Evolutionary conservation across 2,888 invertebrate species (phyloP), one percentile per base, ranked within the genome.

Genomic region (Odontocolon sp.): DNA sequence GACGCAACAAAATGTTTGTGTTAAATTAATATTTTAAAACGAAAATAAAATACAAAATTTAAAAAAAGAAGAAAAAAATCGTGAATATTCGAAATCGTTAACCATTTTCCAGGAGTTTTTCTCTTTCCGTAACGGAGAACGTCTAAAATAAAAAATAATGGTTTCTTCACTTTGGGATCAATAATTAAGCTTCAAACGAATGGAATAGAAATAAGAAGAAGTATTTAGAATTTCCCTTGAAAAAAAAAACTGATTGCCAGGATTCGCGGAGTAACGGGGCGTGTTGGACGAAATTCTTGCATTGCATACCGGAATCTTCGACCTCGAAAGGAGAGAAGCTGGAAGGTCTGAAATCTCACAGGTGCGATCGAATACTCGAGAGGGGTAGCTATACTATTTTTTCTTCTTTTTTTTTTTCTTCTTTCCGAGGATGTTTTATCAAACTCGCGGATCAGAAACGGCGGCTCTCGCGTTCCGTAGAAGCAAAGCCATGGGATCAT

Each of bases 341-440:
- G 42, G 57, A 57, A 75, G 74, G 57, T 16, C 70, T 66, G 64
- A 66, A 70, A 76, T 76, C 66, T 76, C 47, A 70, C 75, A 76
- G 75, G 75, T 70, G 75, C 75, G 68, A 76, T 76, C 75, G 75
- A 59, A 66, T 68, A 45, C 42, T 63, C 42, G 40, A 57, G 47
- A 57, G 66, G 70, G 64, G 59, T 70, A 67, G 28, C n/a, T 18
- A 45, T 6, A 40, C 9, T 31, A 11, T 23, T 38, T 9, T 23
- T 42, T 45, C 47, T 56, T 47, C 47, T 28, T 45, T 16, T 8
- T 21, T 26, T 3, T 23, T 4, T 54, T 23, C 50, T 26, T 11
- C 11, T 45, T 31, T 26, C 47, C 28, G 28, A 52, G 40, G 63
- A 63, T 63, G 68, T 21, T 74, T 74, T 74, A 74, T 74, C 74